Evolutionary conservation across 2,888 invertebrate genomes (phyloP).

Genomic region (Limnephilus auricula): DNA sequence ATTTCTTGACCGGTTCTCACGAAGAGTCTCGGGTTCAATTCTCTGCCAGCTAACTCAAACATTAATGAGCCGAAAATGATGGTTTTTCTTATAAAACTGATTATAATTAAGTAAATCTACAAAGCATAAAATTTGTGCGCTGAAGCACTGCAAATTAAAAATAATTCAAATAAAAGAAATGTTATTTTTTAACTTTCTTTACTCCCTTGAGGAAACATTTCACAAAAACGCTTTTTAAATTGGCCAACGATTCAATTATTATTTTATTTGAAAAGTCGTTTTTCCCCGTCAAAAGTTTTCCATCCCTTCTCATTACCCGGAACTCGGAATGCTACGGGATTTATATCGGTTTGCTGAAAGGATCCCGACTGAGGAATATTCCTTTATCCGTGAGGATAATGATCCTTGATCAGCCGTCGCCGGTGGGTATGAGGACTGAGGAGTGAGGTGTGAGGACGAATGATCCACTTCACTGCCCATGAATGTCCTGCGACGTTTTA

Average conservation of each 20-base stretch:
- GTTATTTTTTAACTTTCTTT: neutral
- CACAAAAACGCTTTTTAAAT: neutral
- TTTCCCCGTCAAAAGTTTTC: neutral
- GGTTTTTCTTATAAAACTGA: too few species aligned
- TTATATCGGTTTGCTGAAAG: constrained; percentile 21
- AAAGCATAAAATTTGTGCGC: neutral
- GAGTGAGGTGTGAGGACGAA: neutral
- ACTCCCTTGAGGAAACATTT: neutral
- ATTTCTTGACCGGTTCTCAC: too few species aligned
- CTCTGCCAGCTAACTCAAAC: too few species aligned
- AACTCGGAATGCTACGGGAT: neutral
- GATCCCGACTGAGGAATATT: constrained; percentile 17
- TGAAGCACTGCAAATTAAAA: neutral
- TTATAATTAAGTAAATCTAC: neutral
- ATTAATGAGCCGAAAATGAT: too few species aligned
- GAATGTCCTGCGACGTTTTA: neutral
- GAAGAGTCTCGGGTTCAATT: too few species aligned
- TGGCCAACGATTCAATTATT: neutral
- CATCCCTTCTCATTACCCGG: neutral
- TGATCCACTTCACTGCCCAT: neutral
- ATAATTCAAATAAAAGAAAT: neutral
- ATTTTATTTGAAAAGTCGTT: neutral
- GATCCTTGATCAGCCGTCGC: constrained; percentile 21
- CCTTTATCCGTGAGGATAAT: constrained; percentile 2
- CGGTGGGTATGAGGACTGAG: neutral